Percentiles rank a stretch among this genome's conserved stretches.
Evolutionary conservation across 2,797 vertebrate species (phyloP).

Genomic region (Hoplostethus atlanticus): DNA sequence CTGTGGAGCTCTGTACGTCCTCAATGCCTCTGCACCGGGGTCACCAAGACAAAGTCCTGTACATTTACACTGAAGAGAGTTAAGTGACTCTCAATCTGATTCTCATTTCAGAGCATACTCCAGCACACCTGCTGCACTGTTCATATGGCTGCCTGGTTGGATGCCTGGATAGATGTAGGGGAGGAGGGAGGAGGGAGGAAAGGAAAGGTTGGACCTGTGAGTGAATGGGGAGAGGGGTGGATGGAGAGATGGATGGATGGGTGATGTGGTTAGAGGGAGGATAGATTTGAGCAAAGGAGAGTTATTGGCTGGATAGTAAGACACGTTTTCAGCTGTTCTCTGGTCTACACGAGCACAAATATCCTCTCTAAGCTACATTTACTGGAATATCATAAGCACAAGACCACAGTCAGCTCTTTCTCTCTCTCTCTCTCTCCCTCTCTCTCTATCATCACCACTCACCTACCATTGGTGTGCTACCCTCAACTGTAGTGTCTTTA

Average conservation of each 20-base stretch:
- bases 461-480: slow-evolving; percentile 12
- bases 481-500: slow-evolving; percentile 29
- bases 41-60: neutral
- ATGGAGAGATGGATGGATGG: neutral
- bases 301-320: neutral
- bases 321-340: neutral
- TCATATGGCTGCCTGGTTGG: neutral
- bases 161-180: neutral
- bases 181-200: neutral
- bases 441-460: slow-evolving; percentile 6
- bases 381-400: neutral
- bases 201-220: no score
- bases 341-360: slow-evolving; percentile 2
- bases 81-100: no score
- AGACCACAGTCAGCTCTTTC: neutral
- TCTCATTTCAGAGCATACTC: neutral
- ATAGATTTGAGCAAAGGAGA: neutral
- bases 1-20: no score
- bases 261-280: neutral
- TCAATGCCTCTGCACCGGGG: neutral
- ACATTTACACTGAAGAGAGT: neutral
- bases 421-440: neutral
- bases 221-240: neutral
- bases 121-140: neutral
- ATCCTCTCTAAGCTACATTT: neutral